Evolutionary conservation across 2,888 invertebrate genomes (phyloP), one percentile per base, ranked within the genome.

Genomic region (Lasioglossum lativentre): DNA sequence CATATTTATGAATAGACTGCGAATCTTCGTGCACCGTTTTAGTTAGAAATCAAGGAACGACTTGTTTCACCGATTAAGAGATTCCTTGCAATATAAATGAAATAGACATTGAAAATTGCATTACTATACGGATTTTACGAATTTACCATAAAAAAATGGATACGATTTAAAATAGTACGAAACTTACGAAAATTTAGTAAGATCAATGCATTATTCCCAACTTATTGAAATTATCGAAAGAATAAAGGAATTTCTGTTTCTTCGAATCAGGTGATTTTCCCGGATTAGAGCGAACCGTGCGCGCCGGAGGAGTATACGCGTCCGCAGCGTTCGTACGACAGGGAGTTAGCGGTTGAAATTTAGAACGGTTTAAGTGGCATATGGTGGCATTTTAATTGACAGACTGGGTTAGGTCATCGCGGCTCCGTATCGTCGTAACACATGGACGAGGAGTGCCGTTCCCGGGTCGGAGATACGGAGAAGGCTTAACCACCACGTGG

Each of bases 321-420:
- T 63, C 16, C 63, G 14, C 66, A 16, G 19, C 16, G 16, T 16
- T 27, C 34, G 34, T 30, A 30, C 34, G 66, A 78, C n/a, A 73
- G 82, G 77, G 84, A 77, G 86, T 80, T 88, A 86, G 88, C 86
- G 86, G 88, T 86, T 89, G 86, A 90, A 91, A 90, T 91, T 92
- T 90, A 92, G 92, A 92, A 83, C 86, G 78, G 90, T 90, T 92
- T 91, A 91, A 92, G 91, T 91, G 91, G 90, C 92, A 92, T 92
- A 92, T 92, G 92, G 93, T 92, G 93, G 94, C 93, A 92, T 93
- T 93, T 94, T 94, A 94, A 94, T 94, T 93, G 93, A 93, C 93
- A 91, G 93, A 91, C 93, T 89, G 93, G 71, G 91, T 94, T 93
- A 92, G 93, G 91, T 94, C 94, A 94, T 93, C 91, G 90, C 87